These are phyloP conservation scores for Pagrus major DNA, from an alignment of 2,113 vertebrate genomes.

Conservation along the genomic window DNA sequence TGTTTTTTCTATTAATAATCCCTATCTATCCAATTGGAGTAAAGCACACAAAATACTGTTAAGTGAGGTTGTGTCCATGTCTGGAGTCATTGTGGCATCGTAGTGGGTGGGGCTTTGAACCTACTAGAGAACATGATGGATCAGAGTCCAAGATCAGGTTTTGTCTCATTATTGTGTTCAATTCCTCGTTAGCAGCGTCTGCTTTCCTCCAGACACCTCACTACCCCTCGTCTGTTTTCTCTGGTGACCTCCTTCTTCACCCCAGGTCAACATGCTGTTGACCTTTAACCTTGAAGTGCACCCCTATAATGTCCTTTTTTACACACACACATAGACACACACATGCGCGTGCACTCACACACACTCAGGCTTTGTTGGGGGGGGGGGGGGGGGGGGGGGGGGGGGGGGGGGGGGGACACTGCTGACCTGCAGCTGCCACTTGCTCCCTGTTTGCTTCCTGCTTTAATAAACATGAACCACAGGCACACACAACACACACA, in stretches of 20 bases:
- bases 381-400: conserved; percentile 50
- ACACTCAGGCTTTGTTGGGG: conserved; percentile 52
- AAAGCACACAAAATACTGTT: neutral
- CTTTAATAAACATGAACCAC: conserved; percentile 42
- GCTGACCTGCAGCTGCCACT: conserved; percentile 48
- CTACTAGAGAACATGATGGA: neutral
- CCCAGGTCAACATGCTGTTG: conserved; percentile 58
- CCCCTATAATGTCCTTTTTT: conserved; percentile 50
- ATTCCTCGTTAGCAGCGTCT: conserved; percentile 33
- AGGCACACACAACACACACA: conserved; percentile 29
- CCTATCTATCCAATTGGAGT: neutral
- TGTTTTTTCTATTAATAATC: too few relatives aligned
- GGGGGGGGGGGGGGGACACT: conserved; percentile 28
- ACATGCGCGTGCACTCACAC: conserved; percentile 11
- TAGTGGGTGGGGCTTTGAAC: neutral
- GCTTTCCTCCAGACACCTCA: neutral
- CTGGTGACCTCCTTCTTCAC: conserved; percentile 12
- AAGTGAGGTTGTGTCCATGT: neutral
- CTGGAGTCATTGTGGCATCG: neutral
- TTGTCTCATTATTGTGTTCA: neutral
- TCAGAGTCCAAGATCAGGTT: neutral
- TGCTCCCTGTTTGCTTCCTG: conserved; percentile 54
- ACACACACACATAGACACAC: neutral
- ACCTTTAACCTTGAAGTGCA: conserved; percentile 52
- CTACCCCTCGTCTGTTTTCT: neutral